phyloP scores from a whole-genome alignment of 2,113 vertebrate species.

The Urocolius indicus region DNA sequence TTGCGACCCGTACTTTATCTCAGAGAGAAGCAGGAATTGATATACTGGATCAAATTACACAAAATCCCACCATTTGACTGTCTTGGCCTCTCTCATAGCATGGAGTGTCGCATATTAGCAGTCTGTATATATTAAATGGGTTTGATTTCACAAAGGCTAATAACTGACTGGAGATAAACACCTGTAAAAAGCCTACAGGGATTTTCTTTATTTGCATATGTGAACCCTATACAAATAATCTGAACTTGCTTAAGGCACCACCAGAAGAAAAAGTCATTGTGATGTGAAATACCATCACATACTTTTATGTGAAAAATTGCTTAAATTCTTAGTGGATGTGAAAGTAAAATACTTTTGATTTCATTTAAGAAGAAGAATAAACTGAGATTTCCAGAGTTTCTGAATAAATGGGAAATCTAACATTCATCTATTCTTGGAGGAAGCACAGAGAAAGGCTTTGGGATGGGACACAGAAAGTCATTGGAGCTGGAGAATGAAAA shows the following conservation, averaged over 20 bases:
- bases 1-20: neutral
- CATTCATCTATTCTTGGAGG: neutral
- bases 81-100: rapidly evolving
- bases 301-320: neutral
- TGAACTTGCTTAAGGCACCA: neutral
- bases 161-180: neutral
- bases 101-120: neutral
- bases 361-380: neutral
- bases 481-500: neutral
- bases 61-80: neutral
- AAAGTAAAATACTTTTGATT: neutral
- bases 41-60: neutral
- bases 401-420: neutral
- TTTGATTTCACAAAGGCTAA: neutral
- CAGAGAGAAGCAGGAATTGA: neutral
- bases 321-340: neutral
- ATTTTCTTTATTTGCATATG: neutral
- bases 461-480: neutral
- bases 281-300: neutral
- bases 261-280: neutral
- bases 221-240: neutral
- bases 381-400: neutral
- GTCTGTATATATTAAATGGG: neutral
- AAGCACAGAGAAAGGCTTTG: neutral
- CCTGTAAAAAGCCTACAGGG: neutral